A percentile compares a stretch with the other conserved stretches of the same genome.
phyloP scores from a whole-genome alignment of 2,113 vertebrate genomes.

The Ailurus styani region DNA sequence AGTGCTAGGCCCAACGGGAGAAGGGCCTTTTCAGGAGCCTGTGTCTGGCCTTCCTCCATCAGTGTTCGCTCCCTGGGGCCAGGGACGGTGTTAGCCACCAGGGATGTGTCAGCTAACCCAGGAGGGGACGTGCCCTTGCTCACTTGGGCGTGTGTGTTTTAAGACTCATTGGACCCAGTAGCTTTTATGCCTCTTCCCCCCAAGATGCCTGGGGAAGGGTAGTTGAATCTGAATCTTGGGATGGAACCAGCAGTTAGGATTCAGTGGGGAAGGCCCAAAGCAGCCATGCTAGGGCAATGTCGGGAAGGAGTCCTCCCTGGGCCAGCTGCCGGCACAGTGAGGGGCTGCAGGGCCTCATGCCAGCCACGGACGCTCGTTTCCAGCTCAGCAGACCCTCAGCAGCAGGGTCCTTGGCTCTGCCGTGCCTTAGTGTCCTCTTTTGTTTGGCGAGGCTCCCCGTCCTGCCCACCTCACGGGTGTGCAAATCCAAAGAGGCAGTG shows the following conservation, averaged over 20 bases:
- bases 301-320: not conserved
- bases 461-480: not conserved
- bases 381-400: not conserved
- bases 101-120: not conserved
- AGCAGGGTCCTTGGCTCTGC: not conserved
- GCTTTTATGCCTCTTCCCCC: not conserved
- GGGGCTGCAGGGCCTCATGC: not conserved
- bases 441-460: not conserved
- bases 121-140: not conserved
- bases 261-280: not conserved
- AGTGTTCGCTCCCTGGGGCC: not conserved
- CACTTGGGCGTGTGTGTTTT: not conserved
- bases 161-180: not conserved
- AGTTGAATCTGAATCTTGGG: not conserved
- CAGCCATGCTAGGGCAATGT: not conserved
- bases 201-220: not conserved
- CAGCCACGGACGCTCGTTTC: fast-evolving
- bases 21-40: not conserved
- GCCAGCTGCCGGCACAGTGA: not conserved
- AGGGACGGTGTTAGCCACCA: not conserved
- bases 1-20: not conserved
- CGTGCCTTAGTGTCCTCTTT: not conserved
- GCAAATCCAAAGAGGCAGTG: fast-evolving
- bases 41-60: not conserved
- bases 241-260: not conserved